phyloP scores from a whole-genome alignment of 1,140 invertebrate genomes.

The Drosophila bocqueti region DNA sequence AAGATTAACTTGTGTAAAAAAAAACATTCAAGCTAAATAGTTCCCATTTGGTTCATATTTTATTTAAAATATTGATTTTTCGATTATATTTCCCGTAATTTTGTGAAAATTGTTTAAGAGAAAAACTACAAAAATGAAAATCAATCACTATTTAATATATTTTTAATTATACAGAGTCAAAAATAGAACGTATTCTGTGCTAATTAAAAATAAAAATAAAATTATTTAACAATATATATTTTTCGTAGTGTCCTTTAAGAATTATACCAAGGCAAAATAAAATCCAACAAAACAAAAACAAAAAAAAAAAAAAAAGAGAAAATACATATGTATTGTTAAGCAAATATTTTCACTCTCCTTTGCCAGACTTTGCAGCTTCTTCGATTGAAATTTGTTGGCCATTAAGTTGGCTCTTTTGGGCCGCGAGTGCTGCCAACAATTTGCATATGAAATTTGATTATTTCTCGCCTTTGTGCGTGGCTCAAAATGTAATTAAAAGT shows the following conservation, averaged over 20 bases:
- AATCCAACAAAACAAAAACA: background rate
- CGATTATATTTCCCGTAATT: too few relatives aligned
- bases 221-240: too few relatives aligned
- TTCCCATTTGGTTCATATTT: too few relatives aligned
- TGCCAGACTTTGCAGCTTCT: constrained; percentile 28
- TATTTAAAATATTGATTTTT: too few relatives aligned
- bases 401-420: constrained; percentile 72
- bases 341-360: constrained; percentile 70
- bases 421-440: constrained; percentile 58
- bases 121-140: too few relatives aligned
- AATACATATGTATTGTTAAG: constrained; percentile 22
- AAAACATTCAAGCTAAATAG: too few relatives aligned
- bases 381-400: constrained; percentile 77
- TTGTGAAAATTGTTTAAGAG: too few relatives aligned
- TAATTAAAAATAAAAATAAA: too few relatives aligned
- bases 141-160: too few relatives aligned
- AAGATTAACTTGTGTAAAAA: too few relatives aligned
- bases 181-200: background rate
- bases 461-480: constrained; percentile 37
- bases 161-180: too few relatives aligned
- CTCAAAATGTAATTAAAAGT: constrained; percentile 76
- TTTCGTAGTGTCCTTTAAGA: background rate
- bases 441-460: constrained; percentile 74
- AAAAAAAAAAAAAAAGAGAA: background rate
- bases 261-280: constrained; percentile 1